phyloP scores from a whole-genome alignment of 2,888 invertebrate genomes.

The Epistrophe eligans region DNA sequence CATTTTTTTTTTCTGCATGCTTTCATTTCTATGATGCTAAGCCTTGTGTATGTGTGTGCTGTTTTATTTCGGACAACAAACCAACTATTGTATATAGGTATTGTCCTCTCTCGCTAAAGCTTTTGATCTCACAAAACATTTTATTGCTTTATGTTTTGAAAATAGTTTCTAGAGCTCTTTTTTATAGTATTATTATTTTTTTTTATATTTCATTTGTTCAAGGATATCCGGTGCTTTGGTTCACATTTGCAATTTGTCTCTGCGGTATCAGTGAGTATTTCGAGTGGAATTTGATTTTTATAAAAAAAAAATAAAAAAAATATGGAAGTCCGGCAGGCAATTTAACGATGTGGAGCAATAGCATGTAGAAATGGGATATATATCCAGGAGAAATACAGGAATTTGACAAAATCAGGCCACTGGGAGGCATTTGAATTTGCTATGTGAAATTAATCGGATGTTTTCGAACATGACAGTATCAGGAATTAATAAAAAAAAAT shows the following conservation, averaged over 20 bases:
- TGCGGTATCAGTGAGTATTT: constrained; percentile 37
- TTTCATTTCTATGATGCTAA: constrained; percentile 42
- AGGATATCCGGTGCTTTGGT: constrained; percentile 54
- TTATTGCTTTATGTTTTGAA: constrained; percentile 71
- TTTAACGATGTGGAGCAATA: constrained; percentile 8
- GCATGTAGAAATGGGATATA: not conserved
- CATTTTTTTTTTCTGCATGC: not conserved
- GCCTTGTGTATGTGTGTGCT: constrained; percentile 33
- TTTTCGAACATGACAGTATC: constrained; percentile 60
- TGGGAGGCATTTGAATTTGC: constrained; percentile 41
- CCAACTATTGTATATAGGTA: constrained; percentile 33
- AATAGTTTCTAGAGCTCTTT: constrained; percentile 57
- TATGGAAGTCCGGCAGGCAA: constrained; percentile 2
- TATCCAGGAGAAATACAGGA: not conserved
- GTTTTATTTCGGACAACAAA: constrained; percentile 45
- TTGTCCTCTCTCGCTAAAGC: constrained; percentile 62
- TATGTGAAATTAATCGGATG: constrained; percentile 54
- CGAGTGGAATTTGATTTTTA: constrained; percentile 41
- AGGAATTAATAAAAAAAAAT: not conserved
- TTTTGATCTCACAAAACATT: constrained; percentile 72
- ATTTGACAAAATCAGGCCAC: constrained; percentile 40
- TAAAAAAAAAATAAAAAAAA: constrained; percentile 4
- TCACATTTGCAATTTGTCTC: constrained; percentile 55
- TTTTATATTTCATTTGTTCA: constrained; percentile 40
- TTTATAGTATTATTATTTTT: constrained; percentile 23